Percentiles rank a stretch among this genome's conserved stretches.
These are phyloP conservation scores for Philaenus spumarius DNA, from an alignment of 1,140 invertebrate genomes.

Conservation along the genomic window DNA sequence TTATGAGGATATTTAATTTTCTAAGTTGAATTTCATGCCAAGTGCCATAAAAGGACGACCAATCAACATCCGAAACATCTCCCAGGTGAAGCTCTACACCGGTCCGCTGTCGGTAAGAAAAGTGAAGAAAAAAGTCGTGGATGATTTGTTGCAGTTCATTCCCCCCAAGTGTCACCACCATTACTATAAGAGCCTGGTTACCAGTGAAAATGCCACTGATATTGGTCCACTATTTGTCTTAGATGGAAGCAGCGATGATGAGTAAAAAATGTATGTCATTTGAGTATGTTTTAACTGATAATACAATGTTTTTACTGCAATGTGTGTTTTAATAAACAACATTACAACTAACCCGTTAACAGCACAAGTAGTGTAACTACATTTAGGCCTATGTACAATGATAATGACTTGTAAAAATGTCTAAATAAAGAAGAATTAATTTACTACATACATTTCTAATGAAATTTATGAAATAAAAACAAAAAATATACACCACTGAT, in stretches of 20 bases:
- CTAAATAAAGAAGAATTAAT: too few species aligned
- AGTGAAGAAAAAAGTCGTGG: constrained; percentile 13
- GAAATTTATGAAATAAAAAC: too few species aligned
- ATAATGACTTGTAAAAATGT: too few species aligned
- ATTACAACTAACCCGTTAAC: too few species aligned
- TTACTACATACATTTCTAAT: too few species aligned
- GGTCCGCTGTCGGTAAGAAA: background rate
- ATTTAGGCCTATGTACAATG: too few species aligned
- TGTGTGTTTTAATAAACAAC: too few species aligned
- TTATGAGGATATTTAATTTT: constrained; percentile 11
- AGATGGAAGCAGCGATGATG: background rate
- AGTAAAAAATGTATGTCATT: background rate
- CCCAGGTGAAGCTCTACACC: background rate
- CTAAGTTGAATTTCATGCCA: constrained; percentile 9
- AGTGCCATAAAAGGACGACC: constrained; percentile 1
- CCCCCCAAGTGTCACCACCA: constrained; percentile 19
- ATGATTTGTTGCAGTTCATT: constrained; percentile 18
- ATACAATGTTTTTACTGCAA: too few species aligned
- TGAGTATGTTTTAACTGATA: too few species aligned
- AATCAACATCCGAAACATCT: background rate
- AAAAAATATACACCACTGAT: too few species aligned
- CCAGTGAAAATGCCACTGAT: background rate
- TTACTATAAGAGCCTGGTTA: constrained; percentile 14
- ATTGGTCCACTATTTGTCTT: background rate
- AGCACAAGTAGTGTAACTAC: too few species aligned